Conservation (phyloP, 1,140 invertebrate species). For the Microplitis demolitor region DNA sequence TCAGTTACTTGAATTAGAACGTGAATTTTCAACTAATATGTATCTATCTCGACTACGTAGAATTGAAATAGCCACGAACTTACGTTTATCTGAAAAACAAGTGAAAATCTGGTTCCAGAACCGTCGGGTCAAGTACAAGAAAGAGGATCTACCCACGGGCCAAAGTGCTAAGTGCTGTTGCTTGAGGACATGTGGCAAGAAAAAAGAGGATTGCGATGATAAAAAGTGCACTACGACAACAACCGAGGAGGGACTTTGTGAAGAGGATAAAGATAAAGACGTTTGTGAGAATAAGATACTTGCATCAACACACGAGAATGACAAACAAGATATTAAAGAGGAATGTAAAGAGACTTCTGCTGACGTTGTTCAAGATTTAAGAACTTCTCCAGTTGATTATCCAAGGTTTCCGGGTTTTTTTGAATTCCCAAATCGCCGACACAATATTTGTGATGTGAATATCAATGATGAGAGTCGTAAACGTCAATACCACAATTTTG, state of each 20-base stretch:
- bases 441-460: neutral
- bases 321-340: slow-evolving; percentile 11
- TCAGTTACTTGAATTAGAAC: slow-evolving; percentile 87
- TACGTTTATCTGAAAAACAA: slow-evolving; percentile 90
- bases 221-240: slow-evolving; percentile 35
- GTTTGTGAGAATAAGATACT: neutral
- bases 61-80: slow-evolving; percentile 89
- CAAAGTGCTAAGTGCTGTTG: slow-evolving; percentile 63
- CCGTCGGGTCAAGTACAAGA: slow-evolving; percentile 88
- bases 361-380: slow-evolving; percentile 2
- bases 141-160: slow-evolving; percentile 67
- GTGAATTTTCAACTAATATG: slow-evolving; percentile 89
- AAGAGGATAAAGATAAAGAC: slow-evolving; percentile 17
- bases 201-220: slow-evolving; percentile 62
- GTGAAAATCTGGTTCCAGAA: slow-evolving; percentile 97
- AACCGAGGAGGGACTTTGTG: slow-evolving; percentile 16
- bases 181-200: slow-evolving; percentile 62
- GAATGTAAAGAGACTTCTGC: neutral
- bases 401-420: slow-evolving; percentile 5
- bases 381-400: slow-evolving; percentile 3
- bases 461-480: slow-evolving; percentile 5
- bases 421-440: neutral
- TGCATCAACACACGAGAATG: neutral
- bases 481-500: slow-evolving; percentile 12
- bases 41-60: slow-evolving; percentile 86